Evolutionary conservation across 2,113 vertebrate species (phyloP).

Genomic region (Sclerurus mexicanus): DNA sequence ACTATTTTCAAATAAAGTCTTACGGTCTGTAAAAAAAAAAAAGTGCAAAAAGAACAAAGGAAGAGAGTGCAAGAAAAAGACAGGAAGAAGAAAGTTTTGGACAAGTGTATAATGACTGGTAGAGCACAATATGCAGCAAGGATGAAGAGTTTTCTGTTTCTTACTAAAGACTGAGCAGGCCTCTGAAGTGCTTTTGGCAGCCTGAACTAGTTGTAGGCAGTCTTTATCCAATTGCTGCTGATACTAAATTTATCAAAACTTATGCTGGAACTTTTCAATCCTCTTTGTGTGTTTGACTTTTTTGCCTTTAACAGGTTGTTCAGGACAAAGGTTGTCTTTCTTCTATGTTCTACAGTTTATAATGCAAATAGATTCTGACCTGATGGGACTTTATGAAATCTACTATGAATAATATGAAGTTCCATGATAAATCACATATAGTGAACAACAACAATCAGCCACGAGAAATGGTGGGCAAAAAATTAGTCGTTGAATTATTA

Average conservation of each 20-base stretch:
- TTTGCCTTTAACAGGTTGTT: not conserved
- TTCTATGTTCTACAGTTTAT: not conserved
- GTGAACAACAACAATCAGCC: not conserved
- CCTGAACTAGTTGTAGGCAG: not conserved
- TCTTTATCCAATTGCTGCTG: not conserved
- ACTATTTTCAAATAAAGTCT: not conserved
- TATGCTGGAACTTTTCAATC: not conserved
- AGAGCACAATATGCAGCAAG: not conserved
- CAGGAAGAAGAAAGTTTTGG: not conserved
- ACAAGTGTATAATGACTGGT: not conserved
- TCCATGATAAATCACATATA: not conserved
- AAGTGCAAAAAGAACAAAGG: not conserved
- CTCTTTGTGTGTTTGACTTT: not conserved
- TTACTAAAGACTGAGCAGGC: not conserved
- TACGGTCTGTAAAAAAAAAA: not conserved
- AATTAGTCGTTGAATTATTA: not conserved
- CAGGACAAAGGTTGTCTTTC: not conserved
- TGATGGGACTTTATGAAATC: not conserved
- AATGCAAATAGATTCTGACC: not conserved
- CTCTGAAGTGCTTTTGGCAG: not conserved
- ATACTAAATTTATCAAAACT: not conserved
- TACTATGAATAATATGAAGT: not conserved
- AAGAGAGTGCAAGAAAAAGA: not conserved
- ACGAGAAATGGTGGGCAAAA: not conserved
- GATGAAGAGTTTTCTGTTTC: not conserved